Percentiles rank a stretch among this genome's conserved stretches.
These are phyloP conservation scores for Archivesica marissinica DNA, from an alignment of 1,140 invertebrate species.

Conservation along the genomic window DNA sequence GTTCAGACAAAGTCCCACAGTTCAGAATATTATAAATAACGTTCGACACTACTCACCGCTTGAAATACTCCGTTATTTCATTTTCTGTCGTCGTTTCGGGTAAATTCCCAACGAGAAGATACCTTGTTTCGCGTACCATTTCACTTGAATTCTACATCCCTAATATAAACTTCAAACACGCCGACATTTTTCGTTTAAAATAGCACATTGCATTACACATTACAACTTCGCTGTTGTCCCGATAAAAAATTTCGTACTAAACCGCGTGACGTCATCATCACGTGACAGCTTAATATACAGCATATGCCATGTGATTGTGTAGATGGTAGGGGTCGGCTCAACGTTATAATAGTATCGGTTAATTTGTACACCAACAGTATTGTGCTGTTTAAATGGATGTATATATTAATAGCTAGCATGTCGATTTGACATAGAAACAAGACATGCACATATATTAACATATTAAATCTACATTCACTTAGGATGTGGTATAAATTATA, in stretches of 20 bases:
- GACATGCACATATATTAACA: no score
- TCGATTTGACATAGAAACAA: no score
- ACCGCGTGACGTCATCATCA: conserved; percentile 69
- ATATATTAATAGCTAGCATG: no score
- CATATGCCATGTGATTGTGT: conserved; percentile 63
- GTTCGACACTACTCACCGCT: conserved; percentile 90
- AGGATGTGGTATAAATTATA: no score
- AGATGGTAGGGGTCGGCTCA: conserved; percentile 48
- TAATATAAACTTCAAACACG: conserved; percentile 70
- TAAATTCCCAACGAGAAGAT: conserved; percentile 99
- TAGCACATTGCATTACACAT: conserved; percentile 69
- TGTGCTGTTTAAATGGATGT: no score
- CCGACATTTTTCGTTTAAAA: conserved; percentile 64
- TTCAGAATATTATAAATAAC: no score
- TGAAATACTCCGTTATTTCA: conserved; percentile 97
- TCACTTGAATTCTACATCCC: conserved; percentile 76
- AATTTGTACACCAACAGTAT: no score
- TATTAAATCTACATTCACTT: no score
- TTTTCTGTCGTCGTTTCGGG: conserved; percentile 99
- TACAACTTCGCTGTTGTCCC: conserved; percentile 55
- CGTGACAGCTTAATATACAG: conserved; percentile 55
- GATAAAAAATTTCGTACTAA: conserved; percentile 63
- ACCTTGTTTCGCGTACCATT: conserved; percentile 99
- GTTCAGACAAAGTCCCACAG: no score
- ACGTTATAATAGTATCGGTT: conserved; percentile 45